Base-by-base conservation (phyloP, 64 coral and sea anemone species). In the Exaiptasia diaphana region DNA sequence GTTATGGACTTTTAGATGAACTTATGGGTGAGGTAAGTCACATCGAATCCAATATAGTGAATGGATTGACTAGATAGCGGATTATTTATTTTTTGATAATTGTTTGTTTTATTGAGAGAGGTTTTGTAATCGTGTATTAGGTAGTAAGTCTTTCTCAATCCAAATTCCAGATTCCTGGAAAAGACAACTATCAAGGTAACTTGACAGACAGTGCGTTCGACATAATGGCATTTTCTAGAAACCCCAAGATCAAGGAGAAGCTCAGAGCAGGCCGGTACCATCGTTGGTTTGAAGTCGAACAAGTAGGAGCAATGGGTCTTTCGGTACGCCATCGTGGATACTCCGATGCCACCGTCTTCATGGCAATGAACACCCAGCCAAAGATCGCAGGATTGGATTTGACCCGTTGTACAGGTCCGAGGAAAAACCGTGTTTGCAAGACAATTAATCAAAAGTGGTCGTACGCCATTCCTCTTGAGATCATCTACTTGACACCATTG, bases 351-450 rank as follows among this genome's bases (percentile, higher is more conserved):
- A 91, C 78, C 53, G 73, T 91, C 31, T 91, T 78, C 55, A 79
- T 91, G 89, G 89, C 89, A 8, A 85, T 91, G 89, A 91, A 38
- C 9, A 85, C 73, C 22, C 89, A 91, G 44, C 71, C 71, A 11
- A 91, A 84, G 39, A 49, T 73, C 10, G 73, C 89, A 12, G 89
- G 81, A 26, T 85, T 91, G 81, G 56, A 60, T 8, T 50, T 85
- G 4, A 56, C 60, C 0, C 54, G 34, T 7, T 90, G 87, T 44
- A 65, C 73, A 72, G 77, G 62, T 5, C 13, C 39, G 20, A 50
- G 28, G 25, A 25, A 44, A 9, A 40, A 14, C 6, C 59, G 33
- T 2, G 17, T 8, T 5, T 91, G 89, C 22, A 84, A n/a, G 27
- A 68, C 31, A 5, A 8, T 77, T 38, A 42, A 39, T 3, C 89